These are phyloP conservation scores for Dendrocincla tyrannina DNA, from an alignment of 2,797 vertebrate genomes.

Conservation along the genomic window DNA sequence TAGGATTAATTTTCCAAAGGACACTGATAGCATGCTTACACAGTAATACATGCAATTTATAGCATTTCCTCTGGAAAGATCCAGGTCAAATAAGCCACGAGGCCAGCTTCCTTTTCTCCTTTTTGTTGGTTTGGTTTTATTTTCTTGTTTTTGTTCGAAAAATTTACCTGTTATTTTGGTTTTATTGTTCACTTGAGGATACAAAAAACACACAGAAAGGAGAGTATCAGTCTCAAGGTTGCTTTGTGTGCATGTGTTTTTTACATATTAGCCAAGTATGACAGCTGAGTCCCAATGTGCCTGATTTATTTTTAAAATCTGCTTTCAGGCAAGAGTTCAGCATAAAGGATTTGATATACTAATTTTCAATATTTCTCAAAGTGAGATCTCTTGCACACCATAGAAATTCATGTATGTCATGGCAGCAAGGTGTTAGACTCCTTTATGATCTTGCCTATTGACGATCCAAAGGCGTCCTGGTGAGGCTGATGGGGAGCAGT, in stretches of 20 bases:
- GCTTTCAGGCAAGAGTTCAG: background rate
- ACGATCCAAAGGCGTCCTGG: background rate
- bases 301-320: background rate
- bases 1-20: background rate
- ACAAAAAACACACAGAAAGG: background rate
- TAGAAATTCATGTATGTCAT: background rate
- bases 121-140: no score
- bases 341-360: background rate
- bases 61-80: background rate
- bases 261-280: background rate
- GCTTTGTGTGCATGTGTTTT: background rate
- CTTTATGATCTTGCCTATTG: slow-evolving; percentile 5
- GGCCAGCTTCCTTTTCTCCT: background rate
- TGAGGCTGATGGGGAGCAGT: background rate
- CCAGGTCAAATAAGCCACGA: background rate
- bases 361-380: background rate
- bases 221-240: background rate
- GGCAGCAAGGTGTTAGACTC: background rate
- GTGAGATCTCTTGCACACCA: background rate
- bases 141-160: background rate
- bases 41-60: background rate
- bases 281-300: background rate
- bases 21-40: background rate
- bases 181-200: background rate
- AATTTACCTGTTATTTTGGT: background rate